Conservation (phyloP, 1,140 invertebrate genomes). For the Drosophila sechellia region DNA sequence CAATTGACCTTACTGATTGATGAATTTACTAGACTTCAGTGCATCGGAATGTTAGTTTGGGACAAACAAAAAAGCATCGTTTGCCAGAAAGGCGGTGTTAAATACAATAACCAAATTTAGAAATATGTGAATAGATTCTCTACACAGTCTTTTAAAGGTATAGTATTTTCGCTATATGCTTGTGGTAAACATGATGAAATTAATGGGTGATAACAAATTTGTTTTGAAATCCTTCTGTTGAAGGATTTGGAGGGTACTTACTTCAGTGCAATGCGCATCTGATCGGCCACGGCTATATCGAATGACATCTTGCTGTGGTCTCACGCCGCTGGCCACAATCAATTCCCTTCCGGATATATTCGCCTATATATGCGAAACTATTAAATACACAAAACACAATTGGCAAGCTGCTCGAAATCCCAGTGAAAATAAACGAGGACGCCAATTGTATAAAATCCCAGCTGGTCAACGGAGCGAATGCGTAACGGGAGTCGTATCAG, state of each 20-base stretch:
- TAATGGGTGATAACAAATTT: no score
- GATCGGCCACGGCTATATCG: conserved; percentile 80
- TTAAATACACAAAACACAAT: conserved; percentile 29
- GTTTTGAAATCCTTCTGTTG: background rate
- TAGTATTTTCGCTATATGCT: no score
- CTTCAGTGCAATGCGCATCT: conserved; percentile 81
- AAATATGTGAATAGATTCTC: no score
- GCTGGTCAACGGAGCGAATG: conserved; percentile 37
- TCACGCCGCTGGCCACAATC: conserved; percentile 32
- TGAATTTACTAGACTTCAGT: background rate
- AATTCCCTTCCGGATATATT: conserved; percentile 37
- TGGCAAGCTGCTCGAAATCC: conserved; percentile 47
- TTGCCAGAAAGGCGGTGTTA: background rate
- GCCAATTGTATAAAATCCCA: conserved; percentile 36
- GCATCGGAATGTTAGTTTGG: background rate
- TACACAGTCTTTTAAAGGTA: no score
- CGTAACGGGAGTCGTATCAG: conserved; percentile 14
- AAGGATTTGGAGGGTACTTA: conserved; percentile 40
- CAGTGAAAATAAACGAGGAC: conserved; percentile 33
- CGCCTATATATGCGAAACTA: conserved; percentile 9
- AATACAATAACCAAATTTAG: background rate
- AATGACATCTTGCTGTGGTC: conserved; percentile 75
- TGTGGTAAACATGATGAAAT: no score
- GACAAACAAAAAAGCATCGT: background rate
- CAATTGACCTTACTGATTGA: conserved; percentile 45